Percentiles rank a stretch among this genome's conserved stretches.
Conservation (phyloP, 1,140 invertebrate genomes). For the Drosophila setifemur region DNA sequence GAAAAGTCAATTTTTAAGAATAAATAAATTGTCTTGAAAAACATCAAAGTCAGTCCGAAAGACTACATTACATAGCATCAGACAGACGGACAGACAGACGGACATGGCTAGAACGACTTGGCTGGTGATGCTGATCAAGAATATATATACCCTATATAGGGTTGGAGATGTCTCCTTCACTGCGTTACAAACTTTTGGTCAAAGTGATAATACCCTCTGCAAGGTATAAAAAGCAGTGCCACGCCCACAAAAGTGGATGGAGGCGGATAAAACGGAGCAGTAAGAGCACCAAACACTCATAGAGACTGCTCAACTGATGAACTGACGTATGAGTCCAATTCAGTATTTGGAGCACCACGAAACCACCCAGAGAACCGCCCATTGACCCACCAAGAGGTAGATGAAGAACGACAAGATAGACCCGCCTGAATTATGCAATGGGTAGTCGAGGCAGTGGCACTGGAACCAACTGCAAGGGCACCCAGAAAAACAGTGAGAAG, state of each 20-base stretch:
- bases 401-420: conserved; percentile 19
- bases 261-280: background rate
- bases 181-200: too few relatives aligned
- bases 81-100: too few relatives aligned
- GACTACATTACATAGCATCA: too few relatives aligned
- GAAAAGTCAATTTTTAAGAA: too few relatives aligned
- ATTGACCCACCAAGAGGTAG: background rate
- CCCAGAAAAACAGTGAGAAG: conserved; percentile 12
- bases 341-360: conserved; percentile 30
- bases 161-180: too few relatives aligned
- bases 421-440: conserved; percentile 51
- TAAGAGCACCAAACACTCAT: background rate
- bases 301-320: conserved; percentile 31
- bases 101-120: too few relatives aligned
- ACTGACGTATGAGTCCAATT: conserved; percentile 37
- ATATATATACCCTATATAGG: too few relatives aligned
- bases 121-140: too few relatives aligned
- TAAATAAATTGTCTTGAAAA: too few relatives aligned
- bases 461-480: background rate
- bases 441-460: conserved; percentile 10
- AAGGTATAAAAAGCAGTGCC: conserved; percentile 30
- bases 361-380: background rate
- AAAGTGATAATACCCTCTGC: too few relatives aligned
- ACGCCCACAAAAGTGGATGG: background rate
- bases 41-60: too few relatives aligned